Base-by-base conservation (phyloP, 2,113 vertebrate species). In the Sorex araneus region DNA sequence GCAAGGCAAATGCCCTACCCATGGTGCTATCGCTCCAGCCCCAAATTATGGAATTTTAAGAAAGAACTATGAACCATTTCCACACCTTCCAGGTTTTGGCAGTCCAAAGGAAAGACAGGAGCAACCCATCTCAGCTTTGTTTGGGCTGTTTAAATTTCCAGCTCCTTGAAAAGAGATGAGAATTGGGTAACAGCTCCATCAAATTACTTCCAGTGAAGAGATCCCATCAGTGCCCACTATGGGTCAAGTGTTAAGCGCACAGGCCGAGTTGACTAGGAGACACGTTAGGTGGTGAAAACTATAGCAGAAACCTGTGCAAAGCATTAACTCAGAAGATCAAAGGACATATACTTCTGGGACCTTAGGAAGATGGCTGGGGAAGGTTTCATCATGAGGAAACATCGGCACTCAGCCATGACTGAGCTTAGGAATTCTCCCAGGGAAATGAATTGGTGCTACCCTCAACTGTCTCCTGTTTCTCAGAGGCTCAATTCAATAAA, bases 181-280 rank as follows among this genome's bases (percentile, higher is more conserved):
- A 2, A 9, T 15, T 28, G 1, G n/a, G 40, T 6, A 67, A n/a
- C 4, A 67, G 8, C 67, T 76, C 1, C 45, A 40, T 13, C 40
- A 60, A 63, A 4, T 90, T 45, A 36, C 21, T 78, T 71, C 40
- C 82, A 81, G 57, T 84, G 50, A 63, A 89, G 75, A 87, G 4
- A 43, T 19, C 30, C 30, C 32, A 34, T 66, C 30, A 32, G 75
- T 28, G 30, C 4, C 6, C 70, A 50, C 32, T 15, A 19, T 4
- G 0, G 11, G 27, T 43, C n/a, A n/a, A 34, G 25, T 54, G 82
- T 80, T 71, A 34, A 8, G 11, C 8, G 32, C 1, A 77, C 28
- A 78, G 23, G 89, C 23, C 34, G 27, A 87, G 36, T 5, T 73
- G 43, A 36, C 30, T 11, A 30, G 27, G 25, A 78, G 80, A 81